phyloP scores from a whole-genome alignment of 2,888 invertebrate species.

The Tenthredo distinguenda region DNA sequence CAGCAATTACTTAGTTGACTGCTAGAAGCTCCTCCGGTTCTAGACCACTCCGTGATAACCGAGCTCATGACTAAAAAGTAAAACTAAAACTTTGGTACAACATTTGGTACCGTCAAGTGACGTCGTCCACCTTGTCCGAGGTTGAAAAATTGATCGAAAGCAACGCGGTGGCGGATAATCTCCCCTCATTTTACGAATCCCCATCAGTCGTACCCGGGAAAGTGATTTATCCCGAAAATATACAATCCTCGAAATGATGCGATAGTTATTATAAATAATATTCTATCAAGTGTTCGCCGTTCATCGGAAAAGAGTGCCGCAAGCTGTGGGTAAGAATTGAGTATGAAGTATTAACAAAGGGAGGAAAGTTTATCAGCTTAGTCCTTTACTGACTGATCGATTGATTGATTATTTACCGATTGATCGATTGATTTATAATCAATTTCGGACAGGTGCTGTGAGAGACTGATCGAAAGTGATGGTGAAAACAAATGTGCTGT shows the following conservation, averaged over 20 bases:
- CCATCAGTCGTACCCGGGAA: background rate
- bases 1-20: conserved; percentile 62
- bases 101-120: background rate
- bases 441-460: background rate
- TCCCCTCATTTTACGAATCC: background rate
- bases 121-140: background rate
- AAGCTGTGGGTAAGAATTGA: background rate
- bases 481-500: conserved; percentile 39
- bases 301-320: background rate
- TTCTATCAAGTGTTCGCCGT: background rate
- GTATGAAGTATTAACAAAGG: conserved; percentile 20
- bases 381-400: background rate
- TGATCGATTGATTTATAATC: conserved; percentile 2
- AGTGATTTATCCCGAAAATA: background rate
- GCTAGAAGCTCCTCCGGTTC: conserved; percentile 61
- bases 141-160: background rate
- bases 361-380: background rate
- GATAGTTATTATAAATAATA: background rate
- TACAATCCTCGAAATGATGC: background rate
- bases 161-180: background rate
- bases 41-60: conserved; percentile 58
- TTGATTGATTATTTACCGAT: background rate
- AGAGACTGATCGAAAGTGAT: conserved; percentile 19
- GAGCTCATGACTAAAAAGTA: conserved; percentile 6
- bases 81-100: background rate